Conservation (phyloP, 2,888 invertebrate species). For the Caenorhabditis panamensis region DNA sequence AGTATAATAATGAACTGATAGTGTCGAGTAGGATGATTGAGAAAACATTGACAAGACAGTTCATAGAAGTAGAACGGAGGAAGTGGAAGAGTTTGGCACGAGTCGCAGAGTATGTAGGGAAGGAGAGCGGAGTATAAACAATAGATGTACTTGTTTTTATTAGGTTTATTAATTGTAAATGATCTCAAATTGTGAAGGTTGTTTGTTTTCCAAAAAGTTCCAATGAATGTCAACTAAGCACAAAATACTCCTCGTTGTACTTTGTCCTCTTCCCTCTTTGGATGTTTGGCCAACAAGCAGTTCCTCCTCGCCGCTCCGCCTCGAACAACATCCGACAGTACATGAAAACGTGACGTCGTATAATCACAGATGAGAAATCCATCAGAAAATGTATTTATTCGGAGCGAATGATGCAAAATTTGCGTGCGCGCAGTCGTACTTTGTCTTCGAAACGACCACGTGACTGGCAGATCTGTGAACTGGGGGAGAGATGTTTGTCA, state of each 20-base stretch:
- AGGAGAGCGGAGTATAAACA: too few relatives aligned
- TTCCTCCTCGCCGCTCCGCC: neutral
- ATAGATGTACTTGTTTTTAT: too few relatives aligned
- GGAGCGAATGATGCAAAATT: slow-evolving; percentile 26
- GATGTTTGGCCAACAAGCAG: neutral
- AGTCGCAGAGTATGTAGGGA: neutral
- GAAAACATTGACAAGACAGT: neutral
- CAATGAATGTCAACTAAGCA: too few relatives aligned
- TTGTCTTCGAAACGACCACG: slow-evolving; percentile 11
- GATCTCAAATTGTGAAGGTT: neutral
- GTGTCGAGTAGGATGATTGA: neutral
- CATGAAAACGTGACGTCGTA: slow-evolving; percentile 1
- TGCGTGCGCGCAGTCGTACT: slow-evolving; percentile 15
- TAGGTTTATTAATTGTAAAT: neutral
- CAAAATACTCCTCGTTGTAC: neutral
- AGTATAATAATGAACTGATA: neutral
- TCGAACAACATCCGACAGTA: slow-evolving; percentile 6
- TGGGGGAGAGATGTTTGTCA: slow-evolving; percentile 18
- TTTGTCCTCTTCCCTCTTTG: neutral
- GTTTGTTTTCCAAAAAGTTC: slow-evolving; percentile 16
- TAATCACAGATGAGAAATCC: slow-evolving; percentile 18
- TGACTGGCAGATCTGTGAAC: slow-evolving; percentile 25
- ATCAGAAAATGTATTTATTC: neutral
- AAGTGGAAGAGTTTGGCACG: neutral
- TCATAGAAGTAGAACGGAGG: neutral